Evolutionary conservation across 2,113 vertebrate species (phyloP).

Genomic region (Ictidomys tridecemlineatus): DNA sequence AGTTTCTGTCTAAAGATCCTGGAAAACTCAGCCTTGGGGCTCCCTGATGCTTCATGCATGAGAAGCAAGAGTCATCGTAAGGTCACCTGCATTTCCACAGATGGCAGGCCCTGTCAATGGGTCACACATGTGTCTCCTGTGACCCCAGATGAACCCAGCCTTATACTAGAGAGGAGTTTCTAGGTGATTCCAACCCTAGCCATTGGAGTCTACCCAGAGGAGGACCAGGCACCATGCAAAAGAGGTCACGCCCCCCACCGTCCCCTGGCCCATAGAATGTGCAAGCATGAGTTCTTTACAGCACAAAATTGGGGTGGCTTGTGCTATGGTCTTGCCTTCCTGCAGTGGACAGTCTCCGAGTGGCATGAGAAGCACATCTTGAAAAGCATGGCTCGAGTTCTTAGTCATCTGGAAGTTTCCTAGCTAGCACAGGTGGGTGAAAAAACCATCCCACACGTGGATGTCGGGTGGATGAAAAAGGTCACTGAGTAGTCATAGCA

Average conservation of each 20-base stretch:
- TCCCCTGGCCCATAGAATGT: background rate
- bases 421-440: background rate
- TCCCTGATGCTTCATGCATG: background rate
- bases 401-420: constrained; percentile 65
- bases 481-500: accelerated
- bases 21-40: background rate
- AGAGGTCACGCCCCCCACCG: accelerated
- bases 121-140: no score
- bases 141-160: no score
- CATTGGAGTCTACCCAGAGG: background rate
- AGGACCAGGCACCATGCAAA: background rate
- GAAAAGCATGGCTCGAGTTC: background rate
- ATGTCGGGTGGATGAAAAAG: background rate
- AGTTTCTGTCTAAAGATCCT: background rate
- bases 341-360: background rate
- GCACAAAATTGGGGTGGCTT: background rate
- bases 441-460: background rate
- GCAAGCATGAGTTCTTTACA: accelerated
- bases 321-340: background rate
- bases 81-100: no score
- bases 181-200: background rate
- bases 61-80: background rate
- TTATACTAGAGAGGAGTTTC: background rate
- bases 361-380: constrained; percentile 24
- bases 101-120: no score